Evolutionary conservation across 2,113 vertebrate genomes (phyloP), one percentile per base, ranked within the genome.

Genomic region (Chelonoidis abingdonii): DNA sequence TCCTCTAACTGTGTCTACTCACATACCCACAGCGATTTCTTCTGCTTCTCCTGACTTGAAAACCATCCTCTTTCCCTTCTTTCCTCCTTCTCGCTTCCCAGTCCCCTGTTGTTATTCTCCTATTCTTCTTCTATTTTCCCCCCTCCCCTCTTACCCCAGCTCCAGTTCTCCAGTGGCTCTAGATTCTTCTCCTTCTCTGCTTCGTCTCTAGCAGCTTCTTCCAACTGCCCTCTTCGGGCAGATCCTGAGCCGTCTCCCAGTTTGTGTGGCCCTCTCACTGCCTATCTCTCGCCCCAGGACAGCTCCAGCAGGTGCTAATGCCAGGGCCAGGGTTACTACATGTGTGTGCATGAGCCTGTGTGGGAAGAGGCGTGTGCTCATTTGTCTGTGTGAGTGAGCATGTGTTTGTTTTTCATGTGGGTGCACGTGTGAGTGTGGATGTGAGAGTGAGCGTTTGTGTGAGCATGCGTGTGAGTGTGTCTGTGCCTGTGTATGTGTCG

Each of bases 401-500:
- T n/a, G 62, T 7, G 31, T n/a, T 6, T 65, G 62, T 8, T 65
- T 65, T n/a, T 76, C 38, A 13, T 44, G 38, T 76, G 22, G 4
- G n/a, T 38, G n/a, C n/a, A 9, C 2, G 69, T 10, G 35, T 25
- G 21, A 10, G 31, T 25, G 62, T 17, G 13, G 13, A 31, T n/a
- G 62, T 69, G 35, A 13, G 22, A 12, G 41, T 76, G 72, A 44
- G 72, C 24, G 5, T 47, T 25, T 29, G 22, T 44, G n/a, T 72
- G 38, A 11, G 24, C 24, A 6, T 76, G 75, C 12, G 6, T 25
- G 72, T 27, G 75, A 47, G 75, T 12, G 72, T 0, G 25, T 1
- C 8, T 22, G n/a, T 53, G 49, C 0, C 0, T 50, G 80, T 10
- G 0, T 5, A 12, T 12, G 38, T 56, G 86, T 6, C 19, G 14